Evolutionary conservation across 2,113 vertebrate genomes (phyloP).

Genomic region (Sarotherodon lohbergeri): DNA sequence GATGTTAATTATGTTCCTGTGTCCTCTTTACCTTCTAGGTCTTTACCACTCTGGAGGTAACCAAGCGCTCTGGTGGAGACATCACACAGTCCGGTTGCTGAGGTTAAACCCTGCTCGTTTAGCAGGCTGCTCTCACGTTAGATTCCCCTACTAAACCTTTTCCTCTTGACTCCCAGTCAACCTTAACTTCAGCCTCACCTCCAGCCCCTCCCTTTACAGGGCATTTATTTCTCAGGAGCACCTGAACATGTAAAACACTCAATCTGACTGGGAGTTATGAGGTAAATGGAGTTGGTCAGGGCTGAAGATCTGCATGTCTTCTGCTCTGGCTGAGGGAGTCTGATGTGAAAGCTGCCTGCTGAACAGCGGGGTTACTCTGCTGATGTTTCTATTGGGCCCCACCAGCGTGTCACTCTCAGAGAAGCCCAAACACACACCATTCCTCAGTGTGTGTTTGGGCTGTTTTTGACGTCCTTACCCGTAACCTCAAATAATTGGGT

Average conservation of each 20-base stretch:
- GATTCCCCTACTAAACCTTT: not conserved
- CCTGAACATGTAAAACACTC: not conserved
- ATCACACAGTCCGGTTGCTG: slow-evolving; percentile 87
- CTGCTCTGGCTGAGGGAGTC: not conserved
- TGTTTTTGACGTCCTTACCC: slow-evolving; percentile 81
- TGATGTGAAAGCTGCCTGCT: slow-evolving; percentile 62
- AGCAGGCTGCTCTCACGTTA: slow-evolving; percentile 53
- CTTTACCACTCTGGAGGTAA: slow-evolving; percentile 88
- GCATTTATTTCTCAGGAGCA: slow-evolving; percentile 37
- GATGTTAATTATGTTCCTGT: not conserved
- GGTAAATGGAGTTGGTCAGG: not conserved
- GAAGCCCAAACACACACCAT: slow-evolving; percentile 31
- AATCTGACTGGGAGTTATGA: not conserved
- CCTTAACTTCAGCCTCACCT: not conserved
- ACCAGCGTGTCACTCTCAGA: slow-evolving; percentile 55
- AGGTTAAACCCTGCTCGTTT: slow-evolving; percentile 92
- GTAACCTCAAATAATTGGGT: slow-evolving; percentile 73
- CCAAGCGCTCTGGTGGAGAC: slow-evolving; percentile 85
- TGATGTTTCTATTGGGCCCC: slow-evolving; percentile 10
- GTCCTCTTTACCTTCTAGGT: slow-evolving; percentile 65
- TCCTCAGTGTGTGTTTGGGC: slow-evolving; percentile 37
- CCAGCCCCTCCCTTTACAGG: not conserved
- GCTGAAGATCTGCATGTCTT: not conserved
- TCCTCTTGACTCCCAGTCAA: not conserved
- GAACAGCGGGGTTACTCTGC: slow-evolving; percentile 80